A percentile compares a stretch with the other conserved stretches of the same genome.
These are phyloP conservation scores for Macrobrachium nipponense DNA, from an alignment of 1,140 invertebrate species.

Conservation along the genomic window DNA sequence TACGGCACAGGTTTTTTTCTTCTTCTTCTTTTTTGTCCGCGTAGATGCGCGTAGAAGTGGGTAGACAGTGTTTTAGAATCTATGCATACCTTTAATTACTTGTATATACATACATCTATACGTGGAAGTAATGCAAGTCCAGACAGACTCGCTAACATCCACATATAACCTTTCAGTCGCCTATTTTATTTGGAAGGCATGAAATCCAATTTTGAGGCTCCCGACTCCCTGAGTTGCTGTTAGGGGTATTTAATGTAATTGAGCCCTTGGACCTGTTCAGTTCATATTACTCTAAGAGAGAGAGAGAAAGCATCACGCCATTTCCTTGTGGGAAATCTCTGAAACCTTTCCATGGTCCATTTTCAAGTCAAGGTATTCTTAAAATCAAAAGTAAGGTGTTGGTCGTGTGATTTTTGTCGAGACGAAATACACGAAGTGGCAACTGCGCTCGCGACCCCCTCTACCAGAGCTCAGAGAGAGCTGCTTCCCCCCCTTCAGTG, in stretches of 20 bases:
- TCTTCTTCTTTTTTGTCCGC: too few relatives aligned
- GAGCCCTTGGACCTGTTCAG: not conserved
- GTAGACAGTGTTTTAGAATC: too few relatives aligned
- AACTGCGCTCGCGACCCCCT: constrained; percentile 23
- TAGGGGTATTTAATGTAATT: not conserved
- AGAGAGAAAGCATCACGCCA: not conserved
- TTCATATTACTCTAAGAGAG: not conserved
- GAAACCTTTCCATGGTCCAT: too few relatives aligned
- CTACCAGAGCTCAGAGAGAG: constrained; percentile 8
- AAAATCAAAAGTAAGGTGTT: too few relatives aligned
- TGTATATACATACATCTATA: too few relatives aligned
- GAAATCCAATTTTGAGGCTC: constrained; percentile 48
- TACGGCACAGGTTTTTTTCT: too few relatives aligned
- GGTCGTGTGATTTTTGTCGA: not conserved
- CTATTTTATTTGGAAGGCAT: constrained; percentile 40
- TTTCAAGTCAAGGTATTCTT: too few relatives aligned
- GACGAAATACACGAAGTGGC: constrained; percentile 24
- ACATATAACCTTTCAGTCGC: constrained; percentile 26
- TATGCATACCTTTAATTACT: too few relatives aligned
- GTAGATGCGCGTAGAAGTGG: too few relatives aligned
- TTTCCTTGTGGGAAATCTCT: too few relatives aligned
- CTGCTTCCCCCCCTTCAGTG: constrained; percentile 29
- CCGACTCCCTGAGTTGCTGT: constrained; percentile 9
- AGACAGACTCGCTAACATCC: not conserved
- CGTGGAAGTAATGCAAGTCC: too few relatives aligned